Evolutionary conservation across 2,888 invertebrate genomes (phyloP).

Genomic region (Polyommatus iphigenia): DNA sequence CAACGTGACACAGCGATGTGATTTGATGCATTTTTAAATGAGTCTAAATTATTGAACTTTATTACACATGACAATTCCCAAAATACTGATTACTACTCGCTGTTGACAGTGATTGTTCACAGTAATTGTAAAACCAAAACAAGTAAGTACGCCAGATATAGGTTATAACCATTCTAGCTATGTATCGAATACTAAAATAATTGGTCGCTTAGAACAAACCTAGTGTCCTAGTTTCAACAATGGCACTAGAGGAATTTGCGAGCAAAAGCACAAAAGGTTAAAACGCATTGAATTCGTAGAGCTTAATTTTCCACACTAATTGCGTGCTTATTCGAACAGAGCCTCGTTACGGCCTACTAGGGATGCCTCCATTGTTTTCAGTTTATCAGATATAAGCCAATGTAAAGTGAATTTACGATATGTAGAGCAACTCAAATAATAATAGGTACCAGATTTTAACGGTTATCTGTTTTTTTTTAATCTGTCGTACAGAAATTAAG

Average conservation of each 20-base stretch:
- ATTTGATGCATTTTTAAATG: too few species aligned
- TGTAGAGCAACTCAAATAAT: background rate
- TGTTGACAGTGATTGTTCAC: too few species aligned
- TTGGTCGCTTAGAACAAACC: background rate
- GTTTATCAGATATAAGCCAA: background rate
- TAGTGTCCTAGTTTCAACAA: constrained; percentile 20
- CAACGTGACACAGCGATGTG: too few species aligned
- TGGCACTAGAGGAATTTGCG: background rate
- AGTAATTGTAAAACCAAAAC: too few species aligned
- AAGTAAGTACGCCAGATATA: background rate
- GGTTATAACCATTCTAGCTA: background rate
- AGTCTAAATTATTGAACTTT: too few species aligned
- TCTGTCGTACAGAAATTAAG: background rate
- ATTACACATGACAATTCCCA: too few species aligned
- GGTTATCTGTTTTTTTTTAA: background rate
- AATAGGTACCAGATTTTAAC: background rate
- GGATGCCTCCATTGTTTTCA: constrained; percentile 8
- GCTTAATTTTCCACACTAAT: constrained; percentile 32
- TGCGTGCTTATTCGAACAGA: constrained; percentile 30
- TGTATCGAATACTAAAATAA: background rate
- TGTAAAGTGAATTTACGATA: background rate
- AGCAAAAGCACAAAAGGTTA: constrained; percentile 25
- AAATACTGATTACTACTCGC: too few species aligned
- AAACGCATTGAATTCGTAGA: constrained; percentile 28
- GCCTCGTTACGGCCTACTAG: constrained; percentile 22